phyloP scores from a whole-genome alignment of 2,113 vertebrate genomes.

The Semnornis frantzii region DNA sequence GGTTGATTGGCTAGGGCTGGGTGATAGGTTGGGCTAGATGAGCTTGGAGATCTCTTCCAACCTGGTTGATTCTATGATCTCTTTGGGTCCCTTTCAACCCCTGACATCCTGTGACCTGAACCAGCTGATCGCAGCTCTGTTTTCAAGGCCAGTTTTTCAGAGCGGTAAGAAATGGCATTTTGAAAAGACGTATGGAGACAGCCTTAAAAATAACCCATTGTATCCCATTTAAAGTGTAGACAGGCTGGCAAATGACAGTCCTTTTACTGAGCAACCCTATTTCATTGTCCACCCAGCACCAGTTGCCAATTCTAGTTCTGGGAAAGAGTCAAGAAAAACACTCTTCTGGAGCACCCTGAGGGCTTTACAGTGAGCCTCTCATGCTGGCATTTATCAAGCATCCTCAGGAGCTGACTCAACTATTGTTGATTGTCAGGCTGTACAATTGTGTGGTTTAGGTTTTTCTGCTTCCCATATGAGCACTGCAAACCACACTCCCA shows the following conservation, averaged over 20 bases:
- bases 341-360: conserved; percentile 29
- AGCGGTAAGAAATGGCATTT: neutral
- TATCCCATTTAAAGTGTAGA: conserved; percentile 60
- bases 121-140: neutral
- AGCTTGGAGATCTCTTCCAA: too few relatives aligned
- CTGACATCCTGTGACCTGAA: neutral
- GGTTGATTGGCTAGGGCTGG: too few relatives aligned
- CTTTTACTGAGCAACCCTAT: conserved; percentile 65
- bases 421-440: conserved; percentile 45
- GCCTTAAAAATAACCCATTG: conserved; percentile 76
- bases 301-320: conserved; percentile 72
- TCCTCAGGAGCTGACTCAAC: conserved; percentile 27
- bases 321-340: conserved; percentile 76
- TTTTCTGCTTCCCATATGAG: conserved; percentile 61
- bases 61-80: too few relatives aligned
- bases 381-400: conserved; percentile 60
- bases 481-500: conserved; percentile 54
- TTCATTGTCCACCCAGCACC: conserved; percentile 70
- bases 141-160: neutral
- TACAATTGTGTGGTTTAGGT: conserved; percentile 37
- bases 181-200: neutral
- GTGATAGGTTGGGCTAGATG: too few relatives aligned
- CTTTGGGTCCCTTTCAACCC: too few relatives aligned
- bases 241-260: conserved; percentile 64
- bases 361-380: conserved; percentile 7